phyloP scores from a whole-genome alignment of 2,797 vertebrate species.

The Pogonophryne albipinna region DNA sequence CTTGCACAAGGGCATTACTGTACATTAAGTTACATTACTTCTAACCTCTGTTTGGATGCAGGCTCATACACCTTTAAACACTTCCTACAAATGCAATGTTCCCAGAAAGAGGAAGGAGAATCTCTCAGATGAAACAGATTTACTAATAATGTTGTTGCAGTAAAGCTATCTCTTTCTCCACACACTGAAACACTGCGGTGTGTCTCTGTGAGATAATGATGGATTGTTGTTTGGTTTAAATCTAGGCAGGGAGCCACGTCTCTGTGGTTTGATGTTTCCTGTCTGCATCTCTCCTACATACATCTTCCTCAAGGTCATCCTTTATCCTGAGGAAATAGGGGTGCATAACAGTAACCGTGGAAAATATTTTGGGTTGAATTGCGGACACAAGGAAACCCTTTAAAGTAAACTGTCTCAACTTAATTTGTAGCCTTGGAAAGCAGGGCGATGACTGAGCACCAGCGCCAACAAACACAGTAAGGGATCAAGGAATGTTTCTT shows the following conservation, averaged over 20 bases:
- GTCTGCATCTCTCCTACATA: slow-evolving; percentile 46
- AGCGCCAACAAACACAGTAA: slow-evolving; percentile 72
- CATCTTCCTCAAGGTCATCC: slow-evolving; percentile 4
- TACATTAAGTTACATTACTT: not conserved
- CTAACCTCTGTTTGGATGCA: not conserved
- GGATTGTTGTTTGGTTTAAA: slow-evolving; percentile 68
- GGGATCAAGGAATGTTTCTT: slow-evolving; percentile 48
- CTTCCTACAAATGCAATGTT: not conserved
- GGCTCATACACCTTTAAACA: not conserved
- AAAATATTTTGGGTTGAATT: slow-evolving; percentile 27
- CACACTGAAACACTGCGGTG: slow-evolving; percentile 35
- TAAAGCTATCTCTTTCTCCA: slow-evolving; percentile 17
- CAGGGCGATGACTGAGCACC: slow-evolving; percentile 7
- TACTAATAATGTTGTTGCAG: no score
- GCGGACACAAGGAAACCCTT: slow-evolving; percentile 22
- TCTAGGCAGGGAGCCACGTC: slow-evolving; percentile 61
- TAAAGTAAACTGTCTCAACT: slow-evolving; percentile 35
- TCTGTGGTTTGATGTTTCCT: slow-evolving; percentile 54
- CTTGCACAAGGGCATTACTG: no score
- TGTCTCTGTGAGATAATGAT: slow-evolving; percentile 65
- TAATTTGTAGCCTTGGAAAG: slow-evolving; percentile 58
- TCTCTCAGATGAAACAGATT: slow-evolving; percentile 1
- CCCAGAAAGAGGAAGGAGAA: not conserved
- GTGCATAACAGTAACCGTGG: not conserved
- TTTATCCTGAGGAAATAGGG: slow-evolving; percentile 7